Evolutionary conservation across 2,797 vertebrate genomes (phyloP), one percentile per base, ranked within the genome.

Genomic region (Poecilia velifera): DNA sequence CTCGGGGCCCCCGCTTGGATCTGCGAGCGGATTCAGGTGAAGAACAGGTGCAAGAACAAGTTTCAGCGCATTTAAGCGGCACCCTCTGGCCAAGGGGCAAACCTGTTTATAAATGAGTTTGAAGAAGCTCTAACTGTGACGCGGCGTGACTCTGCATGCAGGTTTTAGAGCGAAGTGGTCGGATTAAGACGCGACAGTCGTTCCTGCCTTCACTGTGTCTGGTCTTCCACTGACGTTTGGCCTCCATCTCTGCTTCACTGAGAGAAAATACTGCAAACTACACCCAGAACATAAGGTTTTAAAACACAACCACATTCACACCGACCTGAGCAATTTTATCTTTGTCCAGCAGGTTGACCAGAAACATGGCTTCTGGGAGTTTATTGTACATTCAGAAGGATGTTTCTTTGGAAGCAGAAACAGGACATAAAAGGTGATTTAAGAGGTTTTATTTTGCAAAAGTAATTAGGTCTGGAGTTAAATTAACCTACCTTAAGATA

Each of bases 101-200:
- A 34, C 25, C 64, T 39, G 8, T 74, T 73, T n/a, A 34, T 41
- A 6, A 20, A 45, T 31, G 25, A 22, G 36, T 25, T 74, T 74
- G 71, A 57, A 2, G 18, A 76, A 51, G 46, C 74, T 72, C 72
- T 51, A 87, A 72, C 31, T 59, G 36, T 16, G 25, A 25, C 18
- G 73, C 25, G 18, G 77, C 76, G 36, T 71, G 80, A 73, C 62
- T 51, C 64, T 45, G 59, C 72, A 55, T 72, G 79, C 79, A 45
- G 78, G 66, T 76, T 64, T 81, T 49, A 45, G 12, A 78, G 73
- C 28, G 77, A 86, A 78, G 85, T 82, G 77, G 75, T 82, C 83
- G 86, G 84, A 91, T 89, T 84, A 91, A 86, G 87, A 87, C 87
- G 86, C 82, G 86, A 91, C 86, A 86, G 86, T 80, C 83, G 7